phyloP scores from a whole-genome alignment of 1,140 invertebrate genomes.

The Drosophila aff. region DNA sequence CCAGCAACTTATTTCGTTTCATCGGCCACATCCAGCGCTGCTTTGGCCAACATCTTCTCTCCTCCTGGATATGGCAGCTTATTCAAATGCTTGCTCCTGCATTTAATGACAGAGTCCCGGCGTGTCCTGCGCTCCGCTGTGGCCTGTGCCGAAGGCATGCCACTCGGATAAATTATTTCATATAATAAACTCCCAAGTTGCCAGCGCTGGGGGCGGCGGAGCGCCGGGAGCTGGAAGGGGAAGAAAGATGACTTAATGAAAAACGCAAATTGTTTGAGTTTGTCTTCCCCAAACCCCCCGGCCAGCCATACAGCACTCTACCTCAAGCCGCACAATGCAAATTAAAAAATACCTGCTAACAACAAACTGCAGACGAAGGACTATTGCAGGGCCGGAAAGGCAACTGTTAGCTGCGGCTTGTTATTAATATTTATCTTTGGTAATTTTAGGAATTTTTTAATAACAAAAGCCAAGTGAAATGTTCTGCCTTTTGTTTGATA shows the following conservation, averaged over 20 bases:
- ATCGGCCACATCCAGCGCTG: conserved; percentile 12
- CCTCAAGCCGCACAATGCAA: conserved; percentile 60
- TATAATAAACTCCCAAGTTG: conserved; percentile 73
- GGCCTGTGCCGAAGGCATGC: conserved; percentile 47
- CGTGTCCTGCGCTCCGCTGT: conserved; percentile 18
- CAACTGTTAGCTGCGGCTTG: conserved; percentile 70
- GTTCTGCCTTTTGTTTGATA: conserved; percentile 70
- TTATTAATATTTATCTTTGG: conserved; percentile 83
- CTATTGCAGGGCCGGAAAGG: conserved; percentile 36
- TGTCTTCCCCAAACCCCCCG: conserved; percentile 30
- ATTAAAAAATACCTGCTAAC: conserved; percentile 75
- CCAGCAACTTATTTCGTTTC: conserved; percentile 22
- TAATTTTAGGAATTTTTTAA: conserved; percentile 84
- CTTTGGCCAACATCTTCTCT: neutral
- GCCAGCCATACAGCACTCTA: conserved; percentile 1
- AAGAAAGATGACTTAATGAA: conserved; percentile 75
- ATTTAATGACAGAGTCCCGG: conserved; percentile 72
- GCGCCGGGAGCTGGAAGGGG: neutral
- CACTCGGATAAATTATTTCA: conserved; percentile 77
- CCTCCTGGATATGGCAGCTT: conserved; percentile 16
- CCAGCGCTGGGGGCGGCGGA: neutral
- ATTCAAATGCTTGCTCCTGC: conserved; percentile 64
- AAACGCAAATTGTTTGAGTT: conserved; percentile 82
- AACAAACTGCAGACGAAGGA: conserved; percentile 40
- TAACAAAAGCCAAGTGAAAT: conserved; percentile 75